Conservation (phyloP, 2,888 invertebrate genomes). For the Troilus luridus region DNA sequence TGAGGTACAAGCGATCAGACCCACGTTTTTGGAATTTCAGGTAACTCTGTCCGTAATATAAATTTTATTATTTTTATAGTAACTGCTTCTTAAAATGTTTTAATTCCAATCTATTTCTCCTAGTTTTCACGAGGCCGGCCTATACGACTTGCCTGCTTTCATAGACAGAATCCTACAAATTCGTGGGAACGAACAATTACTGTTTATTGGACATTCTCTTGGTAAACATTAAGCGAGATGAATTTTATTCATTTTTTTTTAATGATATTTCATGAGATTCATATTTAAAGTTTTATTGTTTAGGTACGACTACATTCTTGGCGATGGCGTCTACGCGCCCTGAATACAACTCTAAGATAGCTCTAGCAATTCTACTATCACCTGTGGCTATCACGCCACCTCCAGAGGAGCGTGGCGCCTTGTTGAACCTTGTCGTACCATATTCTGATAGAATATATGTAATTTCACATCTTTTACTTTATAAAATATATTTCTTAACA, state of each 20-base stretch:
- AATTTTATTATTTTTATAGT: not conserved
- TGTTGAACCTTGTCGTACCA: not conserved
- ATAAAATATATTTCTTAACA: not conserved
- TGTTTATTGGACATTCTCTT: constrained; percentile 31
- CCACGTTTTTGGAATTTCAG: constrained; percentile 53
- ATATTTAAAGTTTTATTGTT: not conserved
- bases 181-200: constrained; percentile 6
- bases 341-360: constrained; percentile 77
- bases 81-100: not conserved
- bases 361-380: constrained; percentile 74
- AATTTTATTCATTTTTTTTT: not conserved
- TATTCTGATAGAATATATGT: not conserved
- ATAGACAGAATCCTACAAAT: constrained; percentile 39
- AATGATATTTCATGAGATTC: not conserved
- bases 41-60: not conserved
- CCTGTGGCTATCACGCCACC: constrained; percentile 72
- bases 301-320: constrained; percentile 82
- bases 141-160: constrained; percentile 36
- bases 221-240: not conserved
- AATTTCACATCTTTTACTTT: not conserved
- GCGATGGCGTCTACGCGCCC: constrained; percentile 78
- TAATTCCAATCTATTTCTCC: not conserved
- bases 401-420: not conserved
- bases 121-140: constrained; percentile 48
- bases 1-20: constrained; percentile 7